Percentiles rank a stretch among this genome's conserved stretches.
Evolutionary conservation across 1,140 invertebrate species (phyloP).

Genomic region (Solen grandis): DNA sequence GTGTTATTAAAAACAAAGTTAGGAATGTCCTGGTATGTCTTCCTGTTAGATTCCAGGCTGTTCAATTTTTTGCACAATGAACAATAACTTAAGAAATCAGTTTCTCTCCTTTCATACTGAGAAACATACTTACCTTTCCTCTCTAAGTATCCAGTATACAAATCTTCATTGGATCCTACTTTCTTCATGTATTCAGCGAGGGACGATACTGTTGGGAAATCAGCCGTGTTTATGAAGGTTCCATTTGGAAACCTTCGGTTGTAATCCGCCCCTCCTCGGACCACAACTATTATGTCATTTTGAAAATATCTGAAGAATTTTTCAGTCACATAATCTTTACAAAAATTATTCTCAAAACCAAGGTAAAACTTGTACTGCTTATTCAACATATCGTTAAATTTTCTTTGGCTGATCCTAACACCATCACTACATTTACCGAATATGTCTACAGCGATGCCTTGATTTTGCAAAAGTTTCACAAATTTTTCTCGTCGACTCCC

Average conservation of each 20-base stretch:
- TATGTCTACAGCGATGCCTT: slow-evolving; percentile 80
- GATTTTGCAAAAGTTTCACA: not conserved
- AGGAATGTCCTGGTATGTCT: slow-evolving; percentile 14
- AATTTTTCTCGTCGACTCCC: slow-evolving; percentile 10
- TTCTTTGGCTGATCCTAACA: too few relatives aligned
- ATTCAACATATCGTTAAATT: too few relatives aligned
- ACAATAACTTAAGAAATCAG: not conserved
- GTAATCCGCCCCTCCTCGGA: slow-evolving; percentile 20
- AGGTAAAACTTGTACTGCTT: slow-evolving; percentile 38
- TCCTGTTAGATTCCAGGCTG: not conserved
- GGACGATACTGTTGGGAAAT: too few relatives aligned
- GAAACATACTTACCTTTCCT: not conserved
- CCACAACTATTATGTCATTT: slow-evolving; percentile 15
- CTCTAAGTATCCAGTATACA: slow-evolving; percentile 1
- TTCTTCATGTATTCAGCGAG: too few relatives aligned
- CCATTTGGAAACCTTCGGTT: too few relatives aligned
- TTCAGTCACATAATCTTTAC: too few relatives aligned
- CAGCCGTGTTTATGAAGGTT: too few relatives aligned
- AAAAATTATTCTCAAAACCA: slow-evolving; percentile 42
- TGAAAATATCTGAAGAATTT: slow-evolving; percentile 19
- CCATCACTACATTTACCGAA: slow-evolving; percentile 87
- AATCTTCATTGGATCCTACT: too few relatives aligned
- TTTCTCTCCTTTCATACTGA: not conserved
- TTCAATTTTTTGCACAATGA: slow-evolving; percentile 26
- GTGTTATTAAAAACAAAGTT: not conserved